Conservation (phyloP, 1,140 invertebrate species). For the Aethina tumida region DNA sequence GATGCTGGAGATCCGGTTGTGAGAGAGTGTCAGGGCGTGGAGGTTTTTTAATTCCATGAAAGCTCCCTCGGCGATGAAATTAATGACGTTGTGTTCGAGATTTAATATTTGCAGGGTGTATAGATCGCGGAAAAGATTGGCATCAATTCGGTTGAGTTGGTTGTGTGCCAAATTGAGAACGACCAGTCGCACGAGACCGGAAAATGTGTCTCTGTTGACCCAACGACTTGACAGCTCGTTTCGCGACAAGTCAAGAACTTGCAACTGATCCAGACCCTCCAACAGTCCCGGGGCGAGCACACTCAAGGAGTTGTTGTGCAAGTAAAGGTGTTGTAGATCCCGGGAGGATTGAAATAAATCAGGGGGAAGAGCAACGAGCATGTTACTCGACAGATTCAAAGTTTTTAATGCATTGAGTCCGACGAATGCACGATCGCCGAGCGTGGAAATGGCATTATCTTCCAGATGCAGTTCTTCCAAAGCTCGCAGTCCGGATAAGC, state of each 20-base stretch:
- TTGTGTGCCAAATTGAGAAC: constrained; percentile 70
- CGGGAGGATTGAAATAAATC: constrained; percentile 59
- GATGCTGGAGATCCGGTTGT: constrained; percentile 60
- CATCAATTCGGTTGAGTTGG: constrained; percentile 56
- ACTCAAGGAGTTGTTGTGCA: constrained; percentile 71
- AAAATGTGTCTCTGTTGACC: constrained; percentile 70
- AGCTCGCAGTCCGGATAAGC: constrained; percentile 55
- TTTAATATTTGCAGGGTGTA: constrained; percentile 67
- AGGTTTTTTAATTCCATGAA: constrained; percentile 66
- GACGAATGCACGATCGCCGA: constrained; percentile 60
- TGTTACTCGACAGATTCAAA: constrained; percentile 69
- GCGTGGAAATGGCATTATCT: constrained; percentile 60
- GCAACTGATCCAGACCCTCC: constrained; percentile 62
- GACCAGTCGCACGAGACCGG: constrained; percentile 58
- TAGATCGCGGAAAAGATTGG: constrained; percentile 62
- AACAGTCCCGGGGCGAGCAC: constrained; percentile 66
- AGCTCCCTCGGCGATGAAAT: constrained; percentile 58
- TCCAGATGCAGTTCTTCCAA: constrained; percentile 56
- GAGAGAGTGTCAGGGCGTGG: constrained; percentile 61
- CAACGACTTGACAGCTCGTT: constrained; percentile 71
- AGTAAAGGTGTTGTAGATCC: constrained; percentile 57
- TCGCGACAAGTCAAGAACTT: constrained; percentile 63
- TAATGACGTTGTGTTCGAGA: constrained; percentile 66
- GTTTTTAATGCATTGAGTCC: constrained; percentile 55
- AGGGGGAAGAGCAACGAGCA: constrained; percentile 59